Base-by-base conservation (phyloP, 2,113 vertebrate genomes). In the Apaloderma vittatum region DNA sequence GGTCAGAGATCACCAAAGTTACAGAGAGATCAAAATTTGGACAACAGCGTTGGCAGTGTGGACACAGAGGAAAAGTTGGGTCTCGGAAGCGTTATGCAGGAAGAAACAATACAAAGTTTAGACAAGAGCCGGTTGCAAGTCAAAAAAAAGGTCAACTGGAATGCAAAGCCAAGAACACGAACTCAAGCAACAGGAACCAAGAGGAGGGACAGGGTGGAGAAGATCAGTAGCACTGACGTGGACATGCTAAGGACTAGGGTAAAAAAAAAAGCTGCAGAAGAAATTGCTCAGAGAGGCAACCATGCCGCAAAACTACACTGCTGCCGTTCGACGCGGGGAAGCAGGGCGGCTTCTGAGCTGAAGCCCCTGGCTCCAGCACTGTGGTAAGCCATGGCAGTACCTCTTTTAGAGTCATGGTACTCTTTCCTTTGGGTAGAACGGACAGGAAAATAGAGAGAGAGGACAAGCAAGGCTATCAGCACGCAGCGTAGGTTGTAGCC, bases 71-170 rank as follows among this genome's bases (percentile, higher is more conserved):
- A 93, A 86, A 80, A 91, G 51, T 2, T 66, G 51, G 58, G 37
- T 83, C 74, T 92, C 90, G 55, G 85, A 94, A 93, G 68, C 22
- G 55, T 49, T 94, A 85, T 7, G 9, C 82, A 96, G 82, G 90
- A 96, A 95, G 81, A 94, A 95, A 86, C 85, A 86, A 71, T 24
- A 70, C 78, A 37, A 73, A 93, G 55, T 90, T 96, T 71, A 94
- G 78, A 95, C 36, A 92, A 86, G 62, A 73, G 66, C n/a, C 59
- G 29, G 54, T 77, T 93, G 63, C 63, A 93, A 83, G 89, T 80
- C 20, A 90, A 76, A 95, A 80, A 61, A 81, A 78, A 91, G 54
- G 75, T 51, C 2, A 8, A 55, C 32, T 71, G 54, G 57, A 93
- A 92, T 23, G 34, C 2, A 0, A 74, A 90, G 94, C 90, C 90